These are phyloP conservation scores for Cynocephalus volans DNA, from an alignment of 2,113 vertebrate species.

Conservation along the genomic window DNA sequence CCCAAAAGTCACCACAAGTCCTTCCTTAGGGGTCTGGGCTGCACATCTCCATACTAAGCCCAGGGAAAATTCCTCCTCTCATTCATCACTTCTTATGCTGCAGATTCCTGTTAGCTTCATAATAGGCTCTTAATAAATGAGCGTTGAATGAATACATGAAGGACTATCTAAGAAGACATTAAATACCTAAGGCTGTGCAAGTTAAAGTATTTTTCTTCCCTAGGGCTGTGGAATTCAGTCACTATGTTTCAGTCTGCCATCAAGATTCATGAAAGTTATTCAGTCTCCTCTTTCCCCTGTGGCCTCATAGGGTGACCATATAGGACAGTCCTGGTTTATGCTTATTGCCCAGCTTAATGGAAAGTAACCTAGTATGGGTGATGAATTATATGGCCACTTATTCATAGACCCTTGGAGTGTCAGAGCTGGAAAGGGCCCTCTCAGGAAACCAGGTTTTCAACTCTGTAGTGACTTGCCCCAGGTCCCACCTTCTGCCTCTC, in stretches of 20 bases:
- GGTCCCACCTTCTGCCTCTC: background rate
- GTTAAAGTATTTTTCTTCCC: background rate
- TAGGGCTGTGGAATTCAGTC: background rate
- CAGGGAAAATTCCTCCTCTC: background rate
- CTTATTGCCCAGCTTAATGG: background rate
- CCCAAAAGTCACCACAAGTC: background rate
- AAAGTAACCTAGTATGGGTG: background rate
- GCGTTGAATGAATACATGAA: background rate
- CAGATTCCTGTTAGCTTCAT: background rate
- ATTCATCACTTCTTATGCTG: background rate
- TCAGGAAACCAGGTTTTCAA: background rate
- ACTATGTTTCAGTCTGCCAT: background rate
- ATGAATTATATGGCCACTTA: background rate
- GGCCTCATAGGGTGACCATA: background rate
- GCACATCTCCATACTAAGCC: too few relatives aligned
- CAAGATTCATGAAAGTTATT: background rate
- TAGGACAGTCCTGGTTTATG: background rate
- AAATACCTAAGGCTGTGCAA: background rate
- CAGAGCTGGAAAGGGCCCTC: background rate
- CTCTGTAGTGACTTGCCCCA: background rate
- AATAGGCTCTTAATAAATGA: background rate
- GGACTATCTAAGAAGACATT: background rate
- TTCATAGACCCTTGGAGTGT: background rate
- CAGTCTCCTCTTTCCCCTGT: background rate
- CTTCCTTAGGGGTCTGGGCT: background rate